These are phyloP conservation scores for Trissolcus basalis DNA, from an alignment of 1,140 invertebrate genomes.

Conservation along the genomic window DNA sequence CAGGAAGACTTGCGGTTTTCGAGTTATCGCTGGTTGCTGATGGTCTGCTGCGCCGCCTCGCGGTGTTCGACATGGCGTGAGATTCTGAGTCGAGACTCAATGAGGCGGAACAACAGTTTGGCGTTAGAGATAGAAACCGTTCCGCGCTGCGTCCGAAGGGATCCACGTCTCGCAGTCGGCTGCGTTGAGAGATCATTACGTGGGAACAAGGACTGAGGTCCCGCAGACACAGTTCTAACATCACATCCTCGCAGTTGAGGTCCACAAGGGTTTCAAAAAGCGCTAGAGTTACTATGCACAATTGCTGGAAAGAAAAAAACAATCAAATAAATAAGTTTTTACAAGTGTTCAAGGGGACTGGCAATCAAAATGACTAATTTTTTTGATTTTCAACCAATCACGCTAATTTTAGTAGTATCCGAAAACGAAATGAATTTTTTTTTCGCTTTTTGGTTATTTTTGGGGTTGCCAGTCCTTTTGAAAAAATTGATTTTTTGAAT, in stretches of 20 bases:
- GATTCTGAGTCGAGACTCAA: constrained; percentile 46
- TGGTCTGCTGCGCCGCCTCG: constrained; percentile 50
- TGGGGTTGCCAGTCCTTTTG: no score
- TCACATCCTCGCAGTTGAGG: constrained; percentile 97
- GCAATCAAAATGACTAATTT: no score
- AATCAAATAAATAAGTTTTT: no score
- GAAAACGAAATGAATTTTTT: no score
- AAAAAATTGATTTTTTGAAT: no score
- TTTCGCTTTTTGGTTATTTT: no score
- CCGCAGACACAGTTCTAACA: constrained; percentile 93
- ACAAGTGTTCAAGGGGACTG: no score
- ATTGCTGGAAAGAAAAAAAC: constrained; percentile 78
- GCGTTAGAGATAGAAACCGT: constrained; percentile 88
- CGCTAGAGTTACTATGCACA: constrained; percentile 92
- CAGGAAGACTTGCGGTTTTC: constrained; percentile 62
- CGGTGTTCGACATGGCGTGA: constrained; percentile 4
- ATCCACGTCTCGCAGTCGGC: constrained; percentile 86
- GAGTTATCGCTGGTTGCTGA: constrained; percentile 38
- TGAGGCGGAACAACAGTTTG: constrained; percentile 78
- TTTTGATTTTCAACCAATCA: no score
- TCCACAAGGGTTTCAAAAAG: constrained; percentile 94
- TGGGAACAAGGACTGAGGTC: constrained; percentile 93
- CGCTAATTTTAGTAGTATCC: no score
- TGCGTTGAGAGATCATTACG: constrained; percentile 89
- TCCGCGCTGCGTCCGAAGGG: constrained; percentile 88